Evolutionary conservation across 2,888 invertebrate genomes (phyloP).

Genomic region (Timandra comae): DNA sequence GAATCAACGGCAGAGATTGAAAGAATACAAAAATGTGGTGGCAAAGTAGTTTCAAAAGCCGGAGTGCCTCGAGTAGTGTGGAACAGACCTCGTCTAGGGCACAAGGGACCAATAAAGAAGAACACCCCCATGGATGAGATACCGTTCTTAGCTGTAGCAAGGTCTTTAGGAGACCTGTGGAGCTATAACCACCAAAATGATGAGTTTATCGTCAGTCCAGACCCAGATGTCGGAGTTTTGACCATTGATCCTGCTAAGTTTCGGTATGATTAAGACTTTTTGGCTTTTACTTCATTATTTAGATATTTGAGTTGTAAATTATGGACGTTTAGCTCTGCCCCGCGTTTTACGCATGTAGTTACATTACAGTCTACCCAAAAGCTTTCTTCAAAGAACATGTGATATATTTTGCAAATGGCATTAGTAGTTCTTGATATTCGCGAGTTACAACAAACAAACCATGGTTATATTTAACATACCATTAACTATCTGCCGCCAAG

Average conservation of each 20-base stretch:
- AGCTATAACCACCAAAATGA: conserved; percentile 94
- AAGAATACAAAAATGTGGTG: conserved; percentile 88
- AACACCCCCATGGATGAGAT: conserved; percentile 95
- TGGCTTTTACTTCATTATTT: neutral
- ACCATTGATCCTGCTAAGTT: conserved; percentile 86
- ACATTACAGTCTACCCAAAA: no score
- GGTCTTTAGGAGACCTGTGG: conserved; percentile 98
- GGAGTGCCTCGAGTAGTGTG: conserved; percentile 98
- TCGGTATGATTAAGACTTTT: conserved; percentile 60
- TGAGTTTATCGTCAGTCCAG: conserved; percentile 97
- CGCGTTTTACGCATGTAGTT: no score
- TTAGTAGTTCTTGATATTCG: no score
- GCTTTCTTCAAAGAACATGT: no score
- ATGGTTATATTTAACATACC: no score
- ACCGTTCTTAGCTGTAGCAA: conserved; percentile 96
- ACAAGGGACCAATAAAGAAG: conserved; percentile 89
- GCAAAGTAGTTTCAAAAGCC: conserved; percentile 82
- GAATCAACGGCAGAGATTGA: conserved; percentile 89
- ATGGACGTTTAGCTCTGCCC: no score
- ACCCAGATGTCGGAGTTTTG: conserved; percentile 94
- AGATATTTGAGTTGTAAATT: neutral
- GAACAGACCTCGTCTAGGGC: conserved; percentile 91
- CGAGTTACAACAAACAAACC: no score
- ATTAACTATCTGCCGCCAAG: no score
- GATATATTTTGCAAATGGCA: no score